Percentiles rank a stretch among this genome's conserved stretches.
Evolutionary conservation across 2,113 vertebrate species (phyloP).

Genomic region (Hemicordylus capensis): DNA sequence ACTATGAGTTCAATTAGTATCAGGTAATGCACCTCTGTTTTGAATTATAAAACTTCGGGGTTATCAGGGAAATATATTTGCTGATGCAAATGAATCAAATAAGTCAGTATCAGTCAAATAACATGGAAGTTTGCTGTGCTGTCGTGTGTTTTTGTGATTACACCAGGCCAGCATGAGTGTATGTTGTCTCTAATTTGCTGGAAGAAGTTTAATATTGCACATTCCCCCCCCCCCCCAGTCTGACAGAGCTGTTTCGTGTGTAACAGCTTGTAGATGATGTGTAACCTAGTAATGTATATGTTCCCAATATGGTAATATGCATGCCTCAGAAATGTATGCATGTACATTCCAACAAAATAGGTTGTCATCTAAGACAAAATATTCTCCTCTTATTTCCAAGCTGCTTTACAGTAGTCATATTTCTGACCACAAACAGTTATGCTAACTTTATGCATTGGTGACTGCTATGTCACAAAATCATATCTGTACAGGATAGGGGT

Average conservation of each 20-base stretch:
- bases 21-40: constrained; percentile 20
- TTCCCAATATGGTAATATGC: background rate
- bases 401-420: background rate
- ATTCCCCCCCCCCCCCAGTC: background rate
- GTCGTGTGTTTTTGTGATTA: background rate
- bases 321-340: background rate
- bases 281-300: background rate
- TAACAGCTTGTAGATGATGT: background rate
- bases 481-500: too few species aligned
- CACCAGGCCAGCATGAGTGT: background rate
- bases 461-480: background rate
- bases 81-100: constrained; percentile 18
- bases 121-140: background rate
- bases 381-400: constrained; percentile 11
- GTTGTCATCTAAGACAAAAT: background rate
- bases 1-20: background rate
- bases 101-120: background rate
- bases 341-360: background rate
- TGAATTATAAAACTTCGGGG: background rate
- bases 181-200: background rate
- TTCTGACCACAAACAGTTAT: background rate
- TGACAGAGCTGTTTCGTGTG: background rate
- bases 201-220: background rate
- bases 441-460: background rate
- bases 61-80: background rate